Evolutionary conservation across 1,140 invertebrate genomes (phyloP).

Genomic region (Bombus waltoni): DNA sequence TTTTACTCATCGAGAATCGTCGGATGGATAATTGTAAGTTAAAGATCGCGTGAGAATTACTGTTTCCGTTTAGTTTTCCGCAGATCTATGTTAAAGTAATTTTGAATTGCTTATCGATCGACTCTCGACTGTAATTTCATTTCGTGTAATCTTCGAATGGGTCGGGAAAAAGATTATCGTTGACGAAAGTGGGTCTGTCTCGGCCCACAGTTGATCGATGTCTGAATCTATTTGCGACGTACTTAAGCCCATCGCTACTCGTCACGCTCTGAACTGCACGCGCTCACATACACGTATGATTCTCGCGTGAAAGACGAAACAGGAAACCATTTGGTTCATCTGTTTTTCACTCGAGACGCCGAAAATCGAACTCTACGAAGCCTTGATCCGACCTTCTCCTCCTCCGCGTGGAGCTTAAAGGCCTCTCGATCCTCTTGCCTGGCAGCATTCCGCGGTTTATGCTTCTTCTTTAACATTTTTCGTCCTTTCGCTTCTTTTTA

Average conservation of each 20-base stretch:
- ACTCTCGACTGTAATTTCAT: too few species aligned
- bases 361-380: constrained; percentile 49
- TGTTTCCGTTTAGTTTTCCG: too few species aligned
- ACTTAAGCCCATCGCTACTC: neutral
- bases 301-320: constrained; percentile 14
- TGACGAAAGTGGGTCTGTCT: too few species aligned
- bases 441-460: constrained; percentile 50
- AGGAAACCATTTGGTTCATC: constrained; percentile 52
- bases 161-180: too few species aligned
- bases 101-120: too few species aligned
- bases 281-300: neutral
- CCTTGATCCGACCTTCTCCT: constrained; percentile 60
- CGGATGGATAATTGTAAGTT: too few species aligned
- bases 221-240: neutral
- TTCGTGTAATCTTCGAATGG: too few species aligned
- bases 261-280: neutral
- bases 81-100: too few species aligned
- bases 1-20: too few species aligned
- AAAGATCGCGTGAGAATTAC: too few species aligned
- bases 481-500: neutral
- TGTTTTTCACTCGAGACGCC: constrained; percentile 23
- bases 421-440: neutral
- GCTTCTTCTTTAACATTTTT: constrained; percentile 8
- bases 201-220: neutral
- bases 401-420: neutral